Evolutionary conservation across 2,113 vertebrate species (phyloP), one percentile per base, ranked within the genome.

Genomic region (Vidua macroura): DNA sequence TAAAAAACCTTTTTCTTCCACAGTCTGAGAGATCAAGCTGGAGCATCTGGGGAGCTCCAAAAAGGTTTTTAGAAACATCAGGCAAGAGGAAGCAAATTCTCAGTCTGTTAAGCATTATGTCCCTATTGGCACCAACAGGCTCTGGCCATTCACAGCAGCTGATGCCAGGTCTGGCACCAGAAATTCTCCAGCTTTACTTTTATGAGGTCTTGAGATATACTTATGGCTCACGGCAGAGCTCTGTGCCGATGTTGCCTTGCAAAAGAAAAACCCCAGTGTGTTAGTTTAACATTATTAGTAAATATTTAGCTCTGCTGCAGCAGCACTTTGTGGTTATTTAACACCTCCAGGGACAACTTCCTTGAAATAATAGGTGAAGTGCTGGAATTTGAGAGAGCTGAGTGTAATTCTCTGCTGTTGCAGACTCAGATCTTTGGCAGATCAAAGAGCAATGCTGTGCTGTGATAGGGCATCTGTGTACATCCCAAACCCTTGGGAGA

Each of bases 241-340:
- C 73, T 80, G 28, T 79, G 63, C 51, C 90, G 90, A 6, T 12
- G 41, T 20, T 66, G 51, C 58, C 66, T 67, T 55, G 77, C 64
- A 46, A 44, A 46, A 43, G 15, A 80, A 90, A 76, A 30, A 2
- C 2, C 14, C 8, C 2, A 1, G 25, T 28, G 35, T 39, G 73
- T 91, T 81, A 81, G 76, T 88, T 92, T 80, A 94, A 82, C 67
- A n/a, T 85, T 85, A 90, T 70, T 88, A 74, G 76, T 81, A 95
- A 92, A 88, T 88, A 72, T 88, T 77, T 33, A 76, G 67, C 46
- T 88, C 53, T 81, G 76, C 76, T 91, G 88, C 70, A 46, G 62
- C 53, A 89, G 85, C 78, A 76, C 12, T 66, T 80, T 35, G 25
- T 37, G 62, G 39, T 85, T 92, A 52, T 93, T 92, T 93, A 92